Evolutionary conservation across 2,797 vertebrate species (phyloP).

Genomic region (Peromyscus melanophrys): DNA sequence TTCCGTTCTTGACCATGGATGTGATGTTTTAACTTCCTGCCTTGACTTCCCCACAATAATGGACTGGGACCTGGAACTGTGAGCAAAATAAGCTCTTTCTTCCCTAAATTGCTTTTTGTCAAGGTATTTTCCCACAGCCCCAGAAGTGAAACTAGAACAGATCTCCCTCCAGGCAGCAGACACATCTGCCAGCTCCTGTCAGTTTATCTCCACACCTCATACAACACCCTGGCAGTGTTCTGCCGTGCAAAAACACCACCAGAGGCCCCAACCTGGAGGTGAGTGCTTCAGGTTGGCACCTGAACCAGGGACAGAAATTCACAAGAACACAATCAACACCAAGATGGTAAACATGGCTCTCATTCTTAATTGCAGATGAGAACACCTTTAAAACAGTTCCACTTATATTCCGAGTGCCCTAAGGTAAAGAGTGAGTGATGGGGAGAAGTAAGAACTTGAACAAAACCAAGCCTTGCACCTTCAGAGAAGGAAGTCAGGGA

Average conservation of each 20-base stretch:
- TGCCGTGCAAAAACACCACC: not conserved
- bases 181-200: not conserved
- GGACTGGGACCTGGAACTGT: not conserved
- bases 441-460: not conserved
- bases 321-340: not conserved
- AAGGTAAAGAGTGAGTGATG: not conserved
- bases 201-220: not conserved
- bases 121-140: not conserved
- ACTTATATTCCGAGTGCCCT: not conserved
- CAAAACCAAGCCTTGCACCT: not conserved
- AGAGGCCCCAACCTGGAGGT: not conserved
- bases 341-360: not conserved
- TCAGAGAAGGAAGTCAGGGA: not conserved
- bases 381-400: conserved; percentile 9
- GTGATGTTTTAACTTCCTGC: not conserved
- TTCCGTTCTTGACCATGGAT: not conserved
- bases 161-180: not conserved
- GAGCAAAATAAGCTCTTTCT: not conserved
- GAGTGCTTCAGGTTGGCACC: not conserved
- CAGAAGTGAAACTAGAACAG: not conserved
- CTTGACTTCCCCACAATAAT: not conserved
- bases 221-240: not conserved
- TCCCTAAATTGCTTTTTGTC: not conserved
- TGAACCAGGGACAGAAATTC: not conserved
- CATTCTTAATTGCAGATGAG: not conserved